Evolutionary conservation across 2,113 vertebrate genomes (phyloP).

Genomic region (Rutilus rutilus): DNA sequence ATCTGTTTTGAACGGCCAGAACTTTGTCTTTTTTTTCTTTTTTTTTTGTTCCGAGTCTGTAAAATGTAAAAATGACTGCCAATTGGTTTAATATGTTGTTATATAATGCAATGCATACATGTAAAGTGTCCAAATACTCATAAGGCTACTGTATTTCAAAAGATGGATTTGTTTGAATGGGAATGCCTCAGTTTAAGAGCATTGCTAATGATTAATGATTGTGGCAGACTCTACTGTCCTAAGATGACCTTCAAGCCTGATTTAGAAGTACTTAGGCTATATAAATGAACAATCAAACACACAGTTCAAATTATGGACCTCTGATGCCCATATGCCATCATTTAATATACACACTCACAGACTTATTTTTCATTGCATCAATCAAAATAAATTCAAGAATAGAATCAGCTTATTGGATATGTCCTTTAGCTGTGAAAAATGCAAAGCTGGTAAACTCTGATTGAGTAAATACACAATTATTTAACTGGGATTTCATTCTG

Average conservation of each 20-base stretch:
- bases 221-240: neutral
- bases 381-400: neutral
- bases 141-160: neutral
- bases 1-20: neutral
- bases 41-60: neutral
- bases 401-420: neutral
- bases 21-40: neutral
- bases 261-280: neutral
- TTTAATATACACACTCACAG: neutral
- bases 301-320: neutral
- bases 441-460: constrained; percentile 6
- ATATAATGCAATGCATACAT: neutral
- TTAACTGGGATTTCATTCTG: constrained; percentile 22
- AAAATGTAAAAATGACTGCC: neutral
- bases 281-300: neutral
- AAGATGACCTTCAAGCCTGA: neutral
- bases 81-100: neutral
- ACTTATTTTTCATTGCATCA: neutral
- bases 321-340: neutral
- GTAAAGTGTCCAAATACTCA: neutral
- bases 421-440: neutral
- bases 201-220: neutral
- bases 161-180: neutral
- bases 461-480: neutral
- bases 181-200: neutral